Evolutionary conservation across 2,888 invertebrate species (phyloP).

Genomic region (Acheta domesticus): DNA sequence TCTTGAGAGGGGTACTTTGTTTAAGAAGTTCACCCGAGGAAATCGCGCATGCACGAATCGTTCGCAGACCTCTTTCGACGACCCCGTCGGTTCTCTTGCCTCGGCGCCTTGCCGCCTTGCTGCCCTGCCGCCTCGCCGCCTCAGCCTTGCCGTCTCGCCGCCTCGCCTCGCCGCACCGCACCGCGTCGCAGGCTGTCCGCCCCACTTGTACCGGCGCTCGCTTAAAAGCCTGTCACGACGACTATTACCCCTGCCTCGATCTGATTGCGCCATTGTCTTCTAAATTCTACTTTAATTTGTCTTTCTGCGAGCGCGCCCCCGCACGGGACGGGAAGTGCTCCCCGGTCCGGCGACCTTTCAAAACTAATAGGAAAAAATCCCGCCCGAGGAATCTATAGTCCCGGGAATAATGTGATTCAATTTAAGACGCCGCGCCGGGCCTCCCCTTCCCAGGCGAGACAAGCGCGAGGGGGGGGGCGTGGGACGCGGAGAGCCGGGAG

Average conservation of each 20-base stretch:
- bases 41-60: no score
- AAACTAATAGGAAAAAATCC: constrained; percentile 7
- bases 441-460: background rate
- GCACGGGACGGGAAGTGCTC: background rate
- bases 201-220: no score
- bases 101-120: no score
- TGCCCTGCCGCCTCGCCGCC: no score
- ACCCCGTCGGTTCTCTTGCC: no score
- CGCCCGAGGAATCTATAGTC: background rate
- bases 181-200: background rate
- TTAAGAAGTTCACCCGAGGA: no score
- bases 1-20: no score
- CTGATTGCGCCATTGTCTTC: constrained; percentile 8
- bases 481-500: background rate
- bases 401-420: constrained; percentile 7
- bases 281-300: constrained; percentile 6
- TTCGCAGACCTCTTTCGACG: no score
- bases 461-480: background rate
- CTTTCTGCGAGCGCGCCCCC: background rate
- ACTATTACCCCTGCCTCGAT: background rate
- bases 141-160: background rate
- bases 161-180: background rate
- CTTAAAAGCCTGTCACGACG: no score
- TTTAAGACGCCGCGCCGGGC: background rate
- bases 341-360: background rate